Conservation (phyloP, 2,888 invertebrate genomes). For the Apamea sordens region DNA sequence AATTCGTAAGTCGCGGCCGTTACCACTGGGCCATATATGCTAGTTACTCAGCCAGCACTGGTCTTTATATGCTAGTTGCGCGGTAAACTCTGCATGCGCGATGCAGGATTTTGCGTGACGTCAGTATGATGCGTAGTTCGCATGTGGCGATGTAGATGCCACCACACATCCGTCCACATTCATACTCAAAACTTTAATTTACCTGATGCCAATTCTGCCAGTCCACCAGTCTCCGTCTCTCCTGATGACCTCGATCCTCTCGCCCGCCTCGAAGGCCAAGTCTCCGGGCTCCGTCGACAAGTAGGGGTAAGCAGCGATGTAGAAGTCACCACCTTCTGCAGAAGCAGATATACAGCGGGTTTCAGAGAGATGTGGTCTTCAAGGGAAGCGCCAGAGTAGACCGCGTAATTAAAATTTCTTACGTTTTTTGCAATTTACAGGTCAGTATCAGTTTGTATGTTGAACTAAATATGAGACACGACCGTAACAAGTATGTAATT, state of each 20-base stretch:
- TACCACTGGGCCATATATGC: too few species aligned
- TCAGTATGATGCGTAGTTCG: background rate
- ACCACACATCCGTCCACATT: background rate
- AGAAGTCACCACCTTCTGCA: constrained; percentile 92
- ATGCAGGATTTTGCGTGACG: background rate
- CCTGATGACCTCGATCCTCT: constrained; percentile 95
- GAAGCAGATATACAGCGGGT: background rate
- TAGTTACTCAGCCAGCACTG: too few species aligned
- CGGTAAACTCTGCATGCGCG: background rate
- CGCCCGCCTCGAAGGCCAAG: constrained; percentile 96
- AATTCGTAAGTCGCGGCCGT: too few species aligned
- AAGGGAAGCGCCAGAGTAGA: too few species aligned
- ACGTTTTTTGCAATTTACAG: too few species aligned
- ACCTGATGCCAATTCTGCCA: constrained; percentile 94
- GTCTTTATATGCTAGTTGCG: background rate
- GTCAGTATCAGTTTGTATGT: too few species aligned
- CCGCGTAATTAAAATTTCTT: too few species aligned
- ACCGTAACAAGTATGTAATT: too few species aligned
- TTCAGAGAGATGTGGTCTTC: background rate
- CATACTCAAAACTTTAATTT: background rate
- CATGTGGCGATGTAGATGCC: too few species aligned
- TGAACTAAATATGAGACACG: too few species aligned
- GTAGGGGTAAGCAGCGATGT: constrained; percentile 97
- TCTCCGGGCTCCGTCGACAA: constrained; percentile 97
- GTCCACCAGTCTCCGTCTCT: constrained; percentile 99